Base-by-base conservation (phyloP, 1,140 invertebrate species). In the Pristionchus pacificus region DNA sequence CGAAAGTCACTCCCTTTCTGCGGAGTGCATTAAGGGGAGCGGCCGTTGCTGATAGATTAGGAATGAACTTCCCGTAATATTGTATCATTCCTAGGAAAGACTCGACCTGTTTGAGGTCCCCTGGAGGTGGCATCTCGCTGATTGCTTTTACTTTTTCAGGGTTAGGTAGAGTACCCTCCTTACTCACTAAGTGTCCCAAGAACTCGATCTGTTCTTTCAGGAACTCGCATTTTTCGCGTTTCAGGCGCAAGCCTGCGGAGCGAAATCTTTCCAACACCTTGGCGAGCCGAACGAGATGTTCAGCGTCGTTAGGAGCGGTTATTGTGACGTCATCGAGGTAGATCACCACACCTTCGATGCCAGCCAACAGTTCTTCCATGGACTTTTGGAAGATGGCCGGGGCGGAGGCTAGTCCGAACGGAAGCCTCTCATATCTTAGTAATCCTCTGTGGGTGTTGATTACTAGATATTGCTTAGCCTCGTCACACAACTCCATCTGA, bases 361-460 rank as follows among this genome's bases (percentile, higher is more conserved):
- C 77, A 59, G 62, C 27, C 10, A 88, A 63, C 6, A 85, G 73
- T 70, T 82, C 71, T 58, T 86, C 84, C 25, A 88, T 86, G n/a
- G 84, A 78, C 69, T 82, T 49, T 75, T 88, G 85, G 72, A 88
- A 88, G 70, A 86, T 84, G n/a, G 80, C 75, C 25, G 87, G 85
- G 0, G 86, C 85, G 24, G 81, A 83, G 69, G 84, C 83, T 3
- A 88, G 82, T 13, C 85, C 87, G 81, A 87, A 88, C 3, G 79
- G 82, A 10, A 87, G 64, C 58, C 83, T 38, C 33, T 77, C 30
- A 60, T 77, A 80, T n/a, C 57, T 62, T 55, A 59, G 80, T 38
- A 78, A 55, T 6, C 78, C 78, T 14, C 13, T 13, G 27, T 77
- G 78, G 19, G 79, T 80, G 67, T 63, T 76, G 19, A 79, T 73